Evolutionary conservation across 2,888 invertebrate genomes (phyloP).

Genomic region (Platypus cylindrus): DNA sequence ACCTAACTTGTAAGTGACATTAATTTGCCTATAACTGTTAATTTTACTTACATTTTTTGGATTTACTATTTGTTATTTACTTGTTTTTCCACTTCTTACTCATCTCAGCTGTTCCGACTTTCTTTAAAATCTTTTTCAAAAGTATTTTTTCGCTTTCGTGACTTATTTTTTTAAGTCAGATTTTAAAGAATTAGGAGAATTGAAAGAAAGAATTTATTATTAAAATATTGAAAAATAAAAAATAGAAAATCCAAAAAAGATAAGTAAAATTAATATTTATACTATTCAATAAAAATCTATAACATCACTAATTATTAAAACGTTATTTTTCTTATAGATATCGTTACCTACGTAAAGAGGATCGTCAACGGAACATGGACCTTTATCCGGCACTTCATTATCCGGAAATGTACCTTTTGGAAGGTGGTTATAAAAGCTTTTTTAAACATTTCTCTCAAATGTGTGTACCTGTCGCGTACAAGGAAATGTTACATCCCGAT

Average conservation of each 20-base stretch:
- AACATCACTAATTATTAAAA: conserved; percentile 1
- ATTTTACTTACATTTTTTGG: conserved; percentile 2
- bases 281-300: background rate
- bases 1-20: conserved; percentile 83
- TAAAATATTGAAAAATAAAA: too few species aligned
- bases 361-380: conserved; percentile 67
- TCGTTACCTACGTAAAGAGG: conserved; percentile 69
- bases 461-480: conserved; percentile 63
- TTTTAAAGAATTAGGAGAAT: too few species aligned
- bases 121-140: background rate
- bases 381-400: conserved; percentile 76
- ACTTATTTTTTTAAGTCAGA: background rate
- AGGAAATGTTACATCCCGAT: conserved; percentile 75
- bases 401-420: conserved; percentile 88
- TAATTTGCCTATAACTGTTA: conserved; percentile 4
- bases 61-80: conserved; percentile 1
- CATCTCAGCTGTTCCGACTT: background rate
- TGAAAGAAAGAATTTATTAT: too few species aligned
- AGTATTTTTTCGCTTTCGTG: conserved; percentile 1
- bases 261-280: too few species aligned
- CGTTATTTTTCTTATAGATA: conserved; percentile 41
- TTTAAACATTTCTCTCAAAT: conserved; percentile 52
- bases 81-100: conserved; percentile 5
- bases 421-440: conserved; percentile 83
- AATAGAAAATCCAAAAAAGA: too few species aligned